Conservation (phyloP, 2,888 invertebrate species). For the Melanchra persicariae region DNA sequence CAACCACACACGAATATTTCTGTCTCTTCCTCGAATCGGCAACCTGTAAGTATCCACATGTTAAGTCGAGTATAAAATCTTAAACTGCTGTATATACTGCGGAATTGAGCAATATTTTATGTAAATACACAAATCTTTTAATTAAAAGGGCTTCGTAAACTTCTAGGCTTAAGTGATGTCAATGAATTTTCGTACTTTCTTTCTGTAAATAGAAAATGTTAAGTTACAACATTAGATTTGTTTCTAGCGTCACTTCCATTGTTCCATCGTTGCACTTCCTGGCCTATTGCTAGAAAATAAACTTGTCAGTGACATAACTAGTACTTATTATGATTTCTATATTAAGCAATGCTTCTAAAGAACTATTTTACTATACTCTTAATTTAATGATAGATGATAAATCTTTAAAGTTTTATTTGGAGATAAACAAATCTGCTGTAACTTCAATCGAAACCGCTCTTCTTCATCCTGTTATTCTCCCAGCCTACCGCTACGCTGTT, state of each 20-base stretch:
- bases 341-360: background rate
- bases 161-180: slow-evolving; percentile 66
- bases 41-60: slow-evolving; percentile 68
- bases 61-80: slow-evolving; percentile 62
- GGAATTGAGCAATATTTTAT: slow-evolving; percentile 69
- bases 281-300: slow-evolving; percentile 10
- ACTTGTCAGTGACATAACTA: background rate
- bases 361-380: background rate
- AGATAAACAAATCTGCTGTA: slow-evolving; percentile 28
- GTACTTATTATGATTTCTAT: background rate
- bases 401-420: background rate
- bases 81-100: slow-evolving; percentile 86
- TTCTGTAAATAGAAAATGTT: slow-evolving; percentile 41
- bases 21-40: slow-evolving; percentile 23
- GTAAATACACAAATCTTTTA: slow-evolving; percentile 71
- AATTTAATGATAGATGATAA: background rate
- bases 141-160: slow-evolving; percentile 72
- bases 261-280: slow-evolving; percentile 13
- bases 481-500: slow-evolving; percentile 40
- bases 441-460: slow-evolving; percentile 19
- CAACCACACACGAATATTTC: slow-evolving; percentile 55
- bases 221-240: slow-evolving; percentile 37
- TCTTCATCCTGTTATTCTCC: slow-evolving; percentile 40
- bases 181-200: slow-evolving; percentile 34
- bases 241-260: slow-evolving; percentile 12